These are phyloP conservation scores for Sebastes cheni DNA, from an alignment of 2,797 vertebrate genomes.

Conservation along the genomic window DNA sequence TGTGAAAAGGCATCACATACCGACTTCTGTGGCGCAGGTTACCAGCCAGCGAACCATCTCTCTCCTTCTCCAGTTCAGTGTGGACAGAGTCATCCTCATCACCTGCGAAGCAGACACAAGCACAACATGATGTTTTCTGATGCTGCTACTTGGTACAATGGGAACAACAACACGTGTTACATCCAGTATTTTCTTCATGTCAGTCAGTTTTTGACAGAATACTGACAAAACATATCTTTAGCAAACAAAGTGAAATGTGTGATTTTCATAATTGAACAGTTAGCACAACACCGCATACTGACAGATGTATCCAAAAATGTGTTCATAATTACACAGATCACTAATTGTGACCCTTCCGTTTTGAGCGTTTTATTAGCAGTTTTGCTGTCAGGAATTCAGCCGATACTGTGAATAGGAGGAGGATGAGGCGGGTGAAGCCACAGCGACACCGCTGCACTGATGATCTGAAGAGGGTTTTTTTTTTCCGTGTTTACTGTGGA, in stretches of 20 bases:
- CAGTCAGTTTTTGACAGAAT: not conserved
- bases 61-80: conserved; percentile 96
- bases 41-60: conserved; percentile 99
- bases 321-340: conserved; percentile 30
- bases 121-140: not conserved
- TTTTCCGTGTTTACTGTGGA: conserved; percentile 48
- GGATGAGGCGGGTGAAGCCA: conserved; percentile 3
- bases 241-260: not conserved
- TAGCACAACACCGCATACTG: not conserved
- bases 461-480: conserved; percentile 12
- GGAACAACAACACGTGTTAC: not conserved
- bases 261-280: not conserved
- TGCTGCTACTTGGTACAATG: not conserved
- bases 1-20: conserved; percentile 79
- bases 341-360: conserved; percentile 25
- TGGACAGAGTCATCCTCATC: conserved; percentile 99
- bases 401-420: not conserved
- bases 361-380: conserved; percentile 16
- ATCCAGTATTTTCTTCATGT: not conserved
- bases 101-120: conserved; percentile 80
- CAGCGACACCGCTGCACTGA: conserved; percentile 14
- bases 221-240: not conserved
- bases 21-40: conserved; percentile 98
- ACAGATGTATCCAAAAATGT: conserved; percentile 7
- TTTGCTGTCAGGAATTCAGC: conserved; percentile 13